Evolutionary conservation across 1,140 invertebrate species (phyloP).

Genomic region (Grapholita molesta): DNA sequence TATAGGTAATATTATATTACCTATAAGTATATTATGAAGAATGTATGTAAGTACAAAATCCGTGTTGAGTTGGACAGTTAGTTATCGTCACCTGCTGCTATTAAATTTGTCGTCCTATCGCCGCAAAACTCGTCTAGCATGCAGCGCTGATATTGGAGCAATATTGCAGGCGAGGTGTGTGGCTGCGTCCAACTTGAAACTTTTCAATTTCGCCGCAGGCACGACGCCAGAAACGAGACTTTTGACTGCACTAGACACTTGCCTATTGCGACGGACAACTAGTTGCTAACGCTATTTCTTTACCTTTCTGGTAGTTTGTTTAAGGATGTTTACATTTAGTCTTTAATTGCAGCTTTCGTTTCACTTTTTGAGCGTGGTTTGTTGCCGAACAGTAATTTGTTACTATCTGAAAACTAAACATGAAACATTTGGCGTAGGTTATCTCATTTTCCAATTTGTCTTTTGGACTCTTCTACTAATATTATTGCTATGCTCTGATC

Average conservation of each 20-base stretch:
- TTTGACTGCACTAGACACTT: conserved; percentile 4
- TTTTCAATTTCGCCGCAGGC: conserved; percentile 6
- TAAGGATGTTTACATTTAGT: not conserved
- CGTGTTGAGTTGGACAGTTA: too few species aligned
- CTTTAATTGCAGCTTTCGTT: too few species aligned
- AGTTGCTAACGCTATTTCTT: not conserved
- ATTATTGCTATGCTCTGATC: too few species aligned
- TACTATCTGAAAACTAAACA: too few species aligned
- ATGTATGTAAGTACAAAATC: too few species aligned
- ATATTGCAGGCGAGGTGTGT: conserved; percentile 2
- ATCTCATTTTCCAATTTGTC: too few species aligned
- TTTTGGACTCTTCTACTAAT: too few species aligned
- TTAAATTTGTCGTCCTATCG: not conserved
- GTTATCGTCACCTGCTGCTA: not conserved
- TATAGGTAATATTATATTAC: too few species aligned
- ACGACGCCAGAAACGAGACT: not conserved
- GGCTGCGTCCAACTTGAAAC: not conserved
- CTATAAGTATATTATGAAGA: too few species aligned
- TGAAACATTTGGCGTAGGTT: too few species aligned
- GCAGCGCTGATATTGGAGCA: not conserved
- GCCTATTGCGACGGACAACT: not conserved
- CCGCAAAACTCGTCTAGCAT: not conserved
- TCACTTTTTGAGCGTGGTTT: too few species aligned
- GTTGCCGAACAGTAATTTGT: too few species aligned
- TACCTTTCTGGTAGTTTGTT: not conserved